phyloP scores from a whole-genome alignment of 1,140 invertebrate genomes.

The Bicyclus anynana region DNA sequence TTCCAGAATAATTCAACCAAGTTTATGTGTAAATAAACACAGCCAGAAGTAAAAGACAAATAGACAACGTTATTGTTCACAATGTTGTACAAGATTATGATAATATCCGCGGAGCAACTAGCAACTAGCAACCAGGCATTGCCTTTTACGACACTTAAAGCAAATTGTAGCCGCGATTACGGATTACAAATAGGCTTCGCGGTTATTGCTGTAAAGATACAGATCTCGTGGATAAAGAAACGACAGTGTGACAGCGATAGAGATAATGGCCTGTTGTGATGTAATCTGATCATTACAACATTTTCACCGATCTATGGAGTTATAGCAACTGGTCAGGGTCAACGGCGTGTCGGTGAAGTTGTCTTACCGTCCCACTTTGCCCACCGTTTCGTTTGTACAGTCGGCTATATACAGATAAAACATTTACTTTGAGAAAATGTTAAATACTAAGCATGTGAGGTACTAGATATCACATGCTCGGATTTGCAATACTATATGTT shows the following conservation, averaged over 20 bases:
- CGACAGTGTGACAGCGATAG: constrained; percentile 14
- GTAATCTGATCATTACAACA: constrained; percentile 25
- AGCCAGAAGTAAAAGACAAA: neutral
- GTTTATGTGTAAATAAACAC: neutral
- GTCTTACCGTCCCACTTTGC: constrained; percentile 21
- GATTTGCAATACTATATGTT: too few relatives aligned
- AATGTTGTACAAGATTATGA: constrained; percentile 6
- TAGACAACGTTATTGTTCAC: neutral
- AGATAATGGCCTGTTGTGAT: constrained; percentile 17
- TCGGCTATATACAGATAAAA: too few relatives aligned
- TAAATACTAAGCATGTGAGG: too few relatives aligned
- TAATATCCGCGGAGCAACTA: neutral
- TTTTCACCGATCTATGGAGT: constrained; percentile 19
- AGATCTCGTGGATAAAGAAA: constrained; percentile 19
- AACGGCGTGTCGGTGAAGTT: constrained; percentile 19
- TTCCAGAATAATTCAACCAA: too few relatives aligned
- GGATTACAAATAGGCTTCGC: constrained; percentile 15
- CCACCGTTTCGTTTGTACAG: too few relatives aligned
- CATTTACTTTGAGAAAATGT: too few relatives aligned
- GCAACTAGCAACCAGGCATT: constrained; percentile 6
- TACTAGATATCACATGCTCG: too few relatives aligned
- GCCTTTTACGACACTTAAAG: constrained; percentile 17
- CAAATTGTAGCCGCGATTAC: constrained; percentile 16
- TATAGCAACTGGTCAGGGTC: constrained; percentile 20
- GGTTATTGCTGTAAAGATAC: constrained; percentile 19